These are phyloP conservation scores for Abscondita cerata DNA, from an alignment of 2,888 invertebrate genomes.

Conservation along the genomic window DNA sequence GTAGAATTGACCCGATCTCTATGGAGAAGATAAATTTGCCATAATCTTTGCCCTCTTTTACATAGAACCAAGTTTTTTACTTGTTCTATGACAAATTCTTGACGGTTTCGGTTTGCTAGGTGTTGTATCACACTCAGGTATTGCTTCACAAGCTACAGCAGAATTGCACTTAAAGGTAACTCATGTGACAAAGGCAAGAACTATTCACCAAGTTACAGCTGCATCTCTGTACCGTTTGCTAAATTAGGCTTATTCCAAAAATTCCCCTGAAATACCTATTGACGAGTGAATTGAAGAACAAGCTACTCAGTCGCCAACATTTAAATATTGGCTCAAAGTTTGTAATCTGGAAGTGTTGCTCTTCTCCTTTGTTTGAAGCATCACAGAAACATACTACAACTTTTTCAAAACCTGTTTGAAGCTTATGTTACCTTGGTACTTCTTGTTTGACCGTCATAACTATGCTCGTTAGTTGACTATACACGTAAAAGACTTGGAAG, in stretches of 20 bases:
- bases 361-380: constrained; percentile 6
- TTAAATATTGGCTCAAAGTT: constrained; percentile 13
- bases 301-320: constrained; percentile 13
- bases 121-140: background rate
- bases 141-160: background rate
- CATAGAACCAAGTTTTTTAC: background rate
- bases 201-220: constrained; percentile 6
- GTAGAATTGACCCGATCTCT: background rate
- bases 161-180: background rate
- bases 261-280: constrained; percentile 1
- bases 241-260: constrained; percentile 3
- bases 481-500: no score
- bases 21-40: background rate
- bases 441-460: no score
- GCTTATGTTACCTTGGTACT: background rate
- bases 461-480: no score
- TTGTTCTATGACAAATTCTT: constrained; percentile 2
- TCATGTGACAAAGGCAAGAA: constrained; percentile 9
- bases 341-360: constrained; percentile 12
- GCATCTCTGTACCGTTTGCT: constrained; percentile 7
- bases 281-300: constrained; percentile 12
- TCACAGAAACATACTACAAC: constrained; percentile 10
- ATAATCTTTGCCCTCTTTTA: no score
- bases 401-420: background rate
- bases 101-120: background rate